Conservation (phyloP, 2,888 invertebrate genomes). For the Cataglyphis rosenhaueri region DNA sequence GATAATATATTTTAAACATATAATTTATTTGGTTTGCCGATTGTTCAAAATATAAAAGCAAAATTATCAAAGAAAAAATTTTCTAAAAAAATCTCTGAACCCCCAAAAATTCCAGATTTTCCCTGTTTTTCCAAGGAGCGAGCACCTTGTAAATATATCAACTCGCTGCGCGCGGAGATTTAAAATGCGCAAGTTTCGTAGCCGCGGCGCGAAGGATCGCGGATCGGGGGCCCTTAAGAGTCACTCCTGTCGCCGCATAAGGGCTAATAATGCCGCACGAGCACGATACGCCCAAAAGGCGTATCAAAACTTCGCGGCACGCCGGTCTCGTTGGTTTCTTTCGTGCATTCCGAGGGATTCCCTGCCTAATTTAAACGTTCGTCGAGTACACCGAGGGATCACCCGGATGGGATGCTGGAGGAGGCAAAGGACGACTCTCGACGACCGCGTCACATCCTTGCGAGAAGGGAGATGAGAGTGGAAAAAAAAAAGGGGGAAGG, state of each 20-base stretch:
- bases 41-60: no score
- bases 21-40: no score
- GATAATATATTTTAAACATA: no score
- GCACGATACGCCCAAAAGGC: conserved; percentile 77
- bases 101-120: no score
- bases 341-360: conserved; percentile 83
- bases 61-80: no score
- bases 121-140: no score
- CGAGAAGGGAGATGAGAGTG: conserved; percentile 17
- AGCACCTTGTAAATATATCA: conserved; percentile 3
- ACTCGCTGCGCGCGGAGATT: conserved; percentile 59
- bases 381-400: conserved; percentile 75
- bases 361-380: conserved; percentile 84
- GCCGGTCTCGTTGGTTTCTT: conserved; percentile 80
- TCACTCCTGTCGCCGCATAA: conserved; percentile 78
- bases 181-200: conserved; percentile 67
- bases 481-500: no score
- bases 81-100: no score
- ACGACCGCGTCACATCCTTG: conserved; percentile 19
- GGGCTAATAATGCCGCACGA: conserved; percentile 80
- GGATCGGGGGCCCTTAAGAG: conserved; percentile 68
- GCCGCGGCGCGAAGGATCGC: conserved; percentile 71
- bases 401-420: conserved; percentile 70
- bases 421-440: conserved; percentile 61
- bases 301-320: conserved; percentile 83